These are phyloP conservation scores for Drosophila pseudotalamancana DNA, from an alignment of 2,888 invertebrate species.

Conservation along the genomic window DNA sequence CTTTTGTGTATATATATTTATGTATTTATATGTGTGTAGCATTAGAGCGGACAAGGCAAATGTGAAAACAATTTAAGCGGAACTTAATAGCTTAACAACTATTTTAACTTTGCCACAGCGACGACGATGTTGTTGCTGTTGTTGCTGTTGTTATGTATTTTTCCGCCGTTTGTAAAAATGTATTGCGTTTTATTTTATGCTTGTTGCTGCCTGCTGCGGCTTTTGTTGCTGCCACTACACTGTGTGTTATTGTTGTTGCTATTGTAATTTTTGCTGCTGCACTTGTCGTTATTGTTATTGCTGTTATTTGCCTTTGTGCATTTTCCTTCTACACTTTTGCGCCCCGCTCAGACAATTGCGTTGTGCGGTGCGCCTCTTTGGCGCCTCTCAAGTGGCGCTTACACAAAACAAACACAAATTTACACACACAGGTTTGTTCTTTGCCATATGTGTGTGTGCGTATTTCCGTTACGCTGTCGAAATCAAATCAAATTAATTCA, in stretches of 20 bases:
- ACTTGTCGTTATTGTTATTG: slow-evolving; percentile 25
- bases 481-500: slow-evolving; percentile 78
- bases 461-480: slow-evolving; percentile 50
- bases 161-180: slow-evolving; percentile 58
- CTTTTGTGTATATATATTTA: slow-evolving; percentile 21
- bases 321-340: slow-evolving; percentile 20
- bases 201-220: slow-evolving; percentile 23
- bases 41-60: slow-evolving; percentile 54
- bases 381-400: slow-evolving; percentile 64
- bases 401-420: slow-evolving; percentile 17
- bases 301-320: slow-evolving; percentile 43
- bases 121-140: slow-evolving; percentile 8
- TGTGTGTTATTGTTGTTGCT: neutral
- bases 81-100: slow-evolving; percentile 75
- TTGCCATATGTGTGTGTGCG: neutral
- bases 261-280: slow-evolving; percentile 19
- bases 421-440: neutral
- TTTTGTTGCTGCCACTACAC: slow-evolving; percentile 21
- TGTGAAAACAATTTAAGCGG: slow-evolving; percentile 77
- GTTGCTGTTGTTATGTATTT: slow-evolving; percentile 43
- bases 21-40: slow-evolving; percentile 39
- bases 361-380: slow-evolving; percentile 57
- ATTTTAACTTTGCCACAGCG: slow-evolving; percentile 60
- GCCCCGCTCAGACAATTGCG: slow-evolving; percentile 54
- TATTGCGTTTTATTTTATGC: slow-evolving; percentile 76